Evolutionary conservation across 2,113 vertebrate genomes (phyloP).

Genomic region (Ptychochromis oligacanthus): DNA sequence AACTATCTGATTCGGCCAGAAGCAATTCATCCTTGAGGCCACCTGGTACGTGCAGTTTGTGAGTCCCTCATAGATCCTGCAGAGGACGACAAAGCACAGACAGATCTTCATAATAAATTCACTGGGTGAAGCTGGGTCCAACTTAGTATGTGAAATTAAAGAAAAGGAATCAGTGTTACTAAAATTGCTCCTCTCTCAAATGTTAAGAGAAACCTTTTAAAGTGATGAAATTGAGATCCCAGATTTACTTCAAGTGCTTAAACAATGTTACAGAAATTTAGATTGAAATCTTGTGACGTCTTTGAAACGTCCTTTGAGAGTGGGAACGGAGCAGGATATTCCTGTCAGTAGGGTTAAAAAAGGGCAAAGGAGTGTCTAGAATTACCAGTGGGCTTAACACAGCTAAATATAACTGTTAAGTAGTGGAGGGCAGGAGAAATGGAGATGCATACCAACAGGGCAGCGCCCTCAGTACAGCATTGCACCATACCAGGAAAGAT

Average conservation of each 20-base stretch:
- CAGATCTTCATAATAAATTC: background rate
- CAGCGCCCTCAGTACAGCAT: background rate
- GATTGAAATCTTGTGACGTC: background rate
- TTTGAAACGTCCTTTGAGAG: conserved; percentile 43
- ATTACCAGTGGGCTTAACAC: conserved; percentile 64
- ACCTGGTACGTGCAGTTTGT: conserved; percentile 87
- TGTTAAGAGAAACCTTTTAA: background rate
- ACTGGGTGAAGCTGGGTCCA: background rate
- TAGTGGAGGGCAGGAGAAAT: conserved; percentile 40
- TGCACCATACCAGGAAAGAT: conserved; percentile 18
- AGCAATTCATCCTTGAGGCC: conserved; percentile 81
- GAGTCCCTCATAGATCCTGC: conserved; percentile 84
- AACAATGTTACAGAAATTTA: background rate
- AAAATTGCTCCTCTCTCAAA: background rate
- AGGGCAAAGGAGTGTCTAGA: conserved; percentile 45
- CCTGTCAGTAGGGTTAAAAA: conserved; percentile 11
- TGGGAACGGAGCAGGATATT: background rate
- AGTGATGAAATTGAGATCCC: background rate
- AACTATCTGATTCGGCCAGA: conserved; percentile 87
- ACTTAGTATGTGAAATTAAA: background rate
- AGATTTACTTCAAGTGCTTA: background rate
- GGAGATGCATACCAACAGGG: conserved; percentile 55
- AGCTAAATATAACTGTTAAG: conserved; percentile 70
- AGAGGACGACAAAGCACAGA: conserved; percentile 14
- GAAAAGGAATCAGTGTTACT: background rate